Percentiles rank a stretch among this genome's conserved stretches.
Conservation (phyloP, 2,888 invertebrate genomes). For the Lissonota sp. region DNA sequence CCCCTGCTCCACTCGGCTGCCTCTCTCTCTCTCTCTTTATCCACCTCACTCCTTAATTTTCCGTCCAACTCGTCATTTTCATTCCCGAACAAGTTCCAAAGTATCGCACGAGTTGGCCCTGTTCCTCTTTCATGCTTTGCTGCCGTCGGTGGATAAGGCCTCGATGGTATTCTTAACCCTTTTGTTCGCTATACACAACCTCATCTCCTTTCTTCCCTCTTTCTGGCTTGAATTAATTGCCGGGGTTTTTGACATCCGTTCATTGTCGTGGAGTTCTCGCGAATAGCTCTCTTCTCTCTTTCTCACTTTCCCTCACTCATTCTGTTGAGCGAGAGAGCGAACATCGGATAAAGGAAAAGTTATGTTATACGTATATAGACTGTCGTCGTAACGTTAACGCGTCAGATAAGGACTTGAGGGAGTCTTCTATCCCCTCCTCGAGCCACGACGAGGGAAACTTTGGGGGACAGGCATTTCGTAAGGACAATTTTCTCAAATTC, state of each 20-base stretch:
- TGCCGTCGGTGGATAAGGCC: constrained; percentile 53
- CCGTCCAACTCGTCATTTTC: constrained; percentile 68
- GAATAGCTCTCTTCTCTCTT: constrained; percentile 58
- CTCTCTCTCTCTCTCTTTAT: constrained; percentile 57
- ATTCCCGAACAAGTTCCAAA: constrained; percentile 77
- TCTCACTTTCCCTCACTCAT: constrained; percentile 3
- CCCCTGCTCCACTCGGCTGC: constrained; percentile 11
- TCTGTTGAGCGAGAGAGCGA: constrained; percentile 70
- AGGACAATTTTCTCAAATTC: constrained; percentile 58
- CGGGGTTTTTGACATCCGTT: constrained; percentile 82
- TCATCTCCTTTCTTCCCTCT: constrained; percentile 1
- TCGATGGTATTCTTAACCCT: constrained; percentile 80
- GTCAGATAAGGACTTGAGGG: constrained; percentile 44
- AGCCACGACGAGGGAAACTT: constrained; percentile 23
- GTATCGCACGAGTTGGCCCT: constrained; percentile 67
- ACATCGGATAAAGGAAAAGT: constrained; percentile 77
- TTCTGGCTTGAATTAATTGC: constrained; percentile 80
- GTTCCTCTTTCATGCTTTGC: constrained; percentile 30
- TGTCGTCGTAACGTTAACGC: constrained; percentile 59
- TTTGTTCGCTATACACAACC: constrained; percentile 73
- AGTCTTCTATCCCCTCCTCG: background rate
- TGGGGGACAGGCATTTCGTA: constrained; percentile 35
- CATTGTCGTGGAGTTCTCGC: constrained; percentile 72
- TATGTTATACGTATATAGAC: constrained; percentile 47
- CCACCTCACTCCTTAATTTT: constrained; percentile 55